Base-by-base conservation (phyloP, 2,888 invertebrate genomes). In the Cheilosia vulpina region DNA sequence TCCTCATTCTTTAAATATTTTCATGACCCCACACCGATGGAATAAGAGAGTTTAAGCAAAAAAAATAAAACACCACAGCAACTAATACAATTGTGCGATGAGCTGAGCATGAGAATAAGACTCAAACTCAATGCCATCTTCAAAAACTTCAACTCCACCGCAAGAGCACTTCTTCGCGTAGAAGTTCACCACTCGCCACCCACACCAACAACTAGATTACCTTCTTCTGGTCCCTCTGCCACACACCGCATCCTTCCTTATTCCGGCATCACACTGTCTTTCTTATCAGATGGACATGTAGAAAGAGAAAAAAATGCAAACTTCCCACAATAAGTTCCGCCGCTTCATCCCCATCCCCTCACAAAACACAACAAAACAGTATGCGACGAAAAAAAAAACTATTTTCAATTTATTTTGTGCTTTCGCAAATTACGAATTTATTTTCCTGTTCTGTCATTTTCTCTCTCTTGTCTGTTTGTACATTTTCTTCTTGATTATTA, bases 361-460 rank as follows among this genome's bases (percentile, higher is more conserved):
- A 9, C n/a, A 6, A 5, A 34, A 55, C 15, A 24, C 17, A 27
- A 38, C 2, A 60, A 31, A 34, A 69, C 7, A 34, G 47, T 24
- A 52, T n/a, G 52, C 41, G 41, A 58, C 24, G 38, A 63, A 75
- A 75, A 73, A 5, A 72, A 66, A 63, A 68, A 24, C 21, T 47
- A 71, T 77, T 87, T 87, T 68, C 82, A 82, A 82, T 82, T 87
- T 82, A 73, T 85, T 77, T 87, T 87, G 73, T 72, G 72, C 82
- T 82, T 82, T 82, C 58, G 81, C 87, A 87, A 87, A 82, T 82
- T 87, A 78, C 77, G 63, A 82, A 87, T 87, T 77, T 82, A 81
- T 82, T 73, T 69, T 82, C 76, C 66, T 72, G 77, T 81, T 85
- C 81, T 24, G 50, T 73, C 71, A 76, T 63, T 79, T 71, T 79